Conservation (phyloP, 1,140 invertebrate species). For the Chironomus tepperi region DNA sequence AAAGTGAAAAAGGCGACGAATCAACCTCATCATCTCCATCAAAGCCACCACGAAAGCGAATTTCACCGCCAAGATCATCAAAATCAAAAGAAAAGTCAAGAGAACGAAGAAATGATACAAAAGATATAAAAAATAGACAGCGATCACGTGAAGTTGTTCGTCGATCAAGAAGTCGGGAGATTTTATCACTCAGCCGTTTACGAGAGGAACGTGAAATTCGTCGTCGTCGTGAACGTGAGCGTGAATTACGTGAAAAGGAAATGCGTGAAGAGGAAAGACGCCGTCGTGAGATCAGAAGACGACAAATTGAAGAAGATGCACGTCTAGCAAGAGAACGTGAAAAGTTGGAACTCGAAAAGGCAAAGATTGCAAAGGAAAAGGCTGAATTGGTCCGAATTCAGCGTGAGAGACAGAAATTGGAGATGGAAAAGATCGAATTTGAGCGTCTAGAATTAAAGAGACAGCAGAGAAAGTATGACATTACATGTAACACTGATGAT, state of each 20-base stretch:
- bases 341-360: slow-evolving; percentile 64
- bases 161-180: slow-evolving; percentile 32
- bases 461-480: slow-evolving; percentile 53
- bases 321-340: slow-evolving; percentile 69
- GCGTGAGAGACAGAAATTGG: slow-evolving; percentile 67
- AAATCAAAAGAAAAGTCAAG: background rate
- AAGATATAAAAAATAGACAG: background rate
- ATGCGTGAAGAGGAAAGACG: slow-evolving; percentile 69
- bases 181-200: slow-evolving; percentile 38
- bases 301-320: slow-evolving; percentile 69
- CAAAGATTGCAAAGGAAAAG: slow-evolving; percentile 68
- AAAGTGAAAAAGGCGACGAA: background rate
- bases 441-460: slow-evolving; percentile 74
- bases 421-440: slow-evolving; percentile 72
- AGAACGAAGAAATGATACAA: background rate
- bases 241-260: slow-evolving; percentile 57
- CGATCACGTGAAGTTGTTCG: slow-evolving; percentile 30
- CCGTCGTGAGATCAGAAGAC: slow-evolving; percentile 64
- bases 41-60: slow-evolving; percentile 26
- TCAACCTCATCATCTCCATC: background rate
- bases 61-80: background rate
- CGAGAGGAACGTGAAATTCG: slow-evolving; percentile 70
- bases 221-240: slow-evolving; percentile 34
- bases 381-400: slow-evolving; percentile 71
- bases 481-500: slow-evolving; percentile 23